These are phyloP conservation scores for Indri indri DNA, from an alignment of 2,113 vertebrate genomes.

Conservation along the genomic window DNA sequence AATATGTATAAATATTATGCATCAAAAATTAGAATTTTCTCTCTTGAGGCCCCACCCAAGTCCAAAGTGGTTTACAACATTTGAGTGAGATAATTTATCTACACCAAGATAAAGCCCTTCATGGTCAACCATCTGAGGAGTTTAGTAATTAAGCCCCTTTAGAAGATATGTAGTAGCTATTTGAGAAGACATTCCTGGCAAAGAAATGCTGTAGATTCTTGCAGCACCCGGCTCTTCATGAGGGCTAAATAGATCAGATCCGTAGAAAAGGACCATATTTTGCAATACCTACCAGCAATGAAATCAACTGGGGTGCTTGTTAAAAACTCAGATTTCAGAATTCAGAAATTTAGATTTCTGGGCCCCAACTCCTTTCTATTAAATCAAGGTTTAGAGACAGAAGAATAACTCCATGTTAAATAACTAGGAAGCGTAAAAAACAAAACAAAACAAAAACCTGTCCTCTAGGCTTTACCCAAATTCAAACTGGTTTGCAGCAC, in stretches of 20 bases:
- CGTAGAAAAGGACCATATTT: background rate
- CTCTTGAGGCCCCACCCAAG: background rate
- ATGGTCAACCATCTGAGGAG: background rate
- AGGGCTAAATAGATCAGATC: background rate
- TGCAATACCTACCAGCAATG: background rate
- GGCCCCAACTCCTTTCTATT: background rate
- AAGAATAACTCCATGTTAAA: background rate
- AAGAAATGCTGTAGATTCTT: background rate
- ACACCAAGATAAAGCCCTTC: background rate
- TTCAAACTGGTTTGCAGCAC: background rate
- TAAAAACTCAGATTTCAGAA: background rate
- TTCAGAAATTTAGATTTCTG: background rate
- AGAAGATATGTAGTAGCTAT: background rate
- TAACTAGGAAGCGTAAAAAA: background rate
- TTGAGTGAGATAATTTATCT: background rate
- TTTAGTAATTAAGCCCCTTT: constrained; percentile 13
- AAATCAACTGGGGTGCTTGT: background rate
- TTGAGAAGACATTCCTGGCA: background rate
- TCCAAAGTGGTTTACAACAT: background rate
- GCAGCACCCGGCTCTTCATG: background rate
- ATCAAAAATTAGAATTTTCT: background rate
- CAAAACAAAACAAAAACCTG: background rate
- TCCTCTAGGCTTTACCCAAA: background rate
- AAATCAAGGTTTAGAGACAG: background rate
- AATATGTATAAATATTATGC: background rate